Percentiles rank a stretch among this genome's conserved stretches.
Conservation (phyloP, 2,797 vertebrate genomes). For the Tangara arthus region DNA sequence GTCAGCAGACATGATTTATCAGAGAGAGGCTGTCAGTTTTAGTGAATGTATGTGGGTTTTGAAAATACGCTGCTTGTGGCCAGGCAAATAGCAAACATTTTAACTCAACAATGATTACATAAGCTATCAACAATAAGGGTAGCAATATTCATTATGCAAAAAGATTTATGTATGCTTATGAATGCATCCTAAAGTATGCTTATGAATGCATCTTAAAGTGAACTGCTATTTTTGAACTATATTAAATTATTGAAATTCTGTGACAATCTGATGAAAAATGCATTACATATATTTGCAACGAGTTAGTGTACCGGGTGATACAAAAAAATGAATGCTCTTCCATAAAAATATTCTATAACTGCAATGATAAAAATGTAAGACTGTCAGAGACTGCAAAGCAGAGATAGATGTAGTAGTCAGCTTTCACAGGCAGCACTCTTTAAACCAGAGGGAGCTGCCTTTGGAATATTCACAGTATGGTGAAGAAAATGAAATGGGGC, state of each 20-base stretch:
- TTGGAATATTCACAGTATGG: not conserved
- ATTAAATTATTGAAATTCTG: conserved; percentile 15
- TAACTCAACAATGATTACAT: not conserved
- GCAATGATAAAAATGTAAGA: not conserved
- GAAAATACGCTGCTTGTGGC: not conserved
- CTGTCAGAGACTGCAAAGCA: not conserved
- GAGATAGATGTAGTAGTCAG: not conserved
- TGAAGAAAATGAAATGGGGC: not conserved
- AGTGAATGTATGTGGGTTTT: not conserved
- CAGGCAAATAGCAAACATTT: not conserved
- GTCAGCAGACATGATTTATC: not conserved
- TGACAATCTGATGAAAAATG: conserved; percentile 14
- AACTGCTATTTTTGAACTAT: not conserved
- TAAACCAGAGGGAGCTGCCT: not conserved
- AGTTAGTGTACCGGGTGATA: not conserved
- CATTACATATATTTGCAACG: not conserved
- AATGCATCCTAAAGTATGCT: not conserved
- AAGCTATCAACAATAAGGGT: not conserved
- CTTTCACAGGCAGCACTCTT: not conserved
- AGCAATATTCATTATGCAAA: not conserved
- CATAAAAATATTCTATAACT: not conserved
- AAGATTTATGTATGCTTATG: not conserved
- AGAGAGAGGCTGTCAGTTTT: not conserved
- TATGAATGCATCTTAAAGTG: not conserved
- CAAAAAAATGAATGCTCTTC: not conserved